Percentiles rank a stretch among this genome's conserved stretches.
These are phyloP conservation scores for Caerostris darwini DNA, from an alignment of 1,140 invertebrate species.

Conservation along the genomic window DNA sequence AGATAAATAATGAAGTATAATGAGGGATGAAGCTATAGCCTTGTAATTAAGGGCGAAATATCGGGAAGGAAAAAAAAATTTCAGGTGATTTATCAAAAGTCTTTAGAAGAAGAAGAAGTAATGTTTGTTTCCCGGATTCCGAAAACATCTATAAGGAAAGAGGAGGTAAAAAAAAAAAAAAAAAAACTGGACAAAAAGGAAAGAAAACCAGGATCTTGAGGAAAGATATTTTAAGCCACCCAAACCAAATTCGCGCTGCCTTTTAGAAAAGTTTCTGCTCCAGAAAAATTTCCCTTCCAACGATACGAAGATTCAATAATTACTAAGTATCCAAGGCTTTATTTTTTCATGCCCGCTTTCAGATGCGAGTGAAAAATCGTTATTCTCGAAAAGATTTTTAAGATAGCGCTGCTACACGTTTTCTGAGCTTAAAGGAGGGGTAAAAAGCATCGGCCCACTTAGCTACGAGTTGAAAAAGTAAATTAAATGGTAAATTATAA, in stretches of 20 bases:
- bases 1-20: conserved; percentile 78
- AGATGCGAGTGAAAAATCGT: conserved; percentile 76
- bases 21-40: conserved; percentile 64
- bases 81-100: conserved; percentile 76
- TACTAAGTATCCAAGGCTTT: conserved; percentile 47
- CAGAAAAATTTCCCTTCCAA: conserved; percentile 62
- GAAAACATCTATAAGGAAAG: conserved; percentile 44
- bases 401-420: conserved; percentile 32
- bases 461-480: conserved; percentile 46
- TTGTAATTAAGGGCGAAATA: conserved; percentile 75
- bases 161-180: conserved; percentile 36
- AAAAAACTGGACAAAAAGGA: conserved; percentile 37
- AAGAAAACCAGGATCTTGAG: conserved; percentile 58
- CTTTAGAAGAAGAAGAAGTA: conserved; percentile 54
- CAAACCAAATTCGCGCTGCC: conserved; percentile 63
- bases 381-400: conserved; percentile 61
- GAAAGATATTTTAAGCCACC: conserved; percentile 73
- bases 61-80: conserved; percentile 53
- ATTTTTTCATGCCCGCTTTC: conserved; percentile 35
- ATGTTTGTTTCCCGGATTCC: conserved; percentile 76
- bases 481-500: conserved; percentile 71
- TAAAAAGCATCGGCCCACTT: neutral
- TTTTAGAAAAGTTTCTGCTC: conserved; percentile 45
- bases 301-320: conserved; percentile 76
- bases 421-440: conserved; percentile 7